Percentiles rank a stretch among this genome's conserved stretches.
These are phyloP conservation scores for Sapajus apella DNA, from an alignment of 2,113 vertebrate genomes.

Conservation along the genomic window DNA sequence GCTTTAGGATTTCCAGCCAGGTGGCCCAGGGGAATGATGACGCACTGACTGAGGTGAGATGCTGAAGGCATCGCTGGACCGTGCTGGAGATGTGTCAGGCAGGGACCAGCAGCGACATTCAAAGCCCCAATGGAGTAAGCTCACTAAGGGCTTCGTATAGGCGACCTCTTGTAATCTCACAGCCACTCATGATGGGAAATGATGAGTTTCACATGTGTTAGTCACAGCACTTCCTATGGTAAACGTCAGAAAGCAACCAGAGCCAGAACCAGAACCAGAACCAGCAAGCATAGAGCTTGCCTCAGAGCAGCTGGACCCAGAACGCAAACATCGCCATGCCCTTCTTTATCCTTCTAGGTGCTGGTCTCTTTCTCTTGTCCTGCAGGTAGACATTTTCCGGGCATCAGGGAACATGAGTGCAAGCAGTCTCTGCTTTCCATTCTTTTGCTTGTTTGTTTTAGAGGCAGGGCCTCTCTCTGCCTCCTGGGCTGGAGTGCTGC, in stretches of 20 bases:
- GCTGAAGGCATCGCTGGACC: background rate
- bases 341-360: background rate
- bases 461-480: too few relatives aligned
- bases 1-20: background rate
- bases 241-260: background rate
- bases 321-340: background rate
- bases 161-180: background rate
- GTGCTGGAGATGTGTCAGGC: background rate
- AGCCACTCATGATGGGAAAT: background rate
- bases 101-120: background rate
- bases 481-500: too few relatives aligned
- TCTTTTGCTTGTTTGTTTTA: background rate
- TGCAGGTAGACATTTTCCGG: background rate
- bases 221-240: background rate
- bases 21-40: background rate
- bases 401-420: background rate
- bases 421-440: background rate
- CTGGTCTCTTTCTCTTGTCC: background rate
- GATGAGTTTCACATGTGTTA: rapidly evolving
- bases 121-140: background rate
- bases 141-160: background rate
- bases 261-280: background rate
- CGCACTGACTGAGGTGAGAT: too few relatives aligned
- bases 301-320: background rate
- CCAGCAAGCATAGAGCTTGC: background rate